phyloP scores from a whole-genome alignment of 2,888 invertebrate species.

The Pocota personata region DNA sequence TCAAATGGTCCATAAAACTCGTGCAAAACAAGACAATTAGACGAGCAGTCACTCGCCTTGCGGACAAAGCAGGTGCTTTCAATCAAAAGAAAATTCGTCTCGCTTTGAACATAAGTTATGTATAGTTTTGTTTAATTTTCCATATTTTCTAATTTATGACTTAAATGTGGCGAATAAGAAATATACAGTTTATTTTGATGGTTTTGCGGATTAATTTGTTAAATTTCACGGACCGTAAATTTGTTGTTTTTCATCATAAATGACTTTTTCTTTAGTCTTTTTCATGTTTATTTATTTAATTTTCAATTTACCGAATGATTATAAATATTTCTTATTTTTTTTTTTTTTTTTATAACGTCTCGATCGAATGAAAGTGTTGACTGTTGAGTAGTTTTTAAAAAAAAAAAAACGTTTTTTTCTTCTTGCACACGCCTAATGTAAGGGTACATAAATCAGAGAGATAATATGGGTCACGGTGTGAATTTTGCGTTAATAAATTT shows the following conservation, averaged over 20 bases:
- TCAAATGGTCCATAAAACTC: conserved; percentile 23
- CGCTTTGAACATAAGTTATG: conserved; percentile 18
- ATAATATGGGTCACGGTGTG: conserved; percentile 38
- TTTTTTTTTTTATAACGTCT: neutral
- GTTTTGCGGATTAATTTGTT: conserved; percentile 46
- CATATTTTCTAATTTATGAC: conserved; percentile 55
- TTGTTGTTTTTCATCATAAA: conserved; percentile 3
- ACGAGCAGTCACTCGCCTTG: neutral
- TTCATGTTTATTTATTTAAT: neutral
- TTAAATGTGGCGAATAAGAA: conserved; percentile 25
- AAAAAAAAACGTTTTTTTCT: neutral
- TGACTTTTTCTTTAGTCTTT: neutral
- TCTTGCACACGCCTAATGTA: conserved; percentile 7
- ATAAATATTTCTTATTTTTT: conserved; percentile 18
- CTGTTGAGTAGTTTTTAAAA: conserved; percentile 10
- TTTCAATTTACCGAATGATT: conserved; percentile 18
- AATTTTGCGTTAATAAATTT: conserved; percentile 21
- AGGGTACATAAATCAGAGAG: conserved; percentile 18
- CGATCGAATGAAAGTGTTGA: conserved; percentile 8
- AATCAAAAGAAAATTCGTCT: conserved; percentile 59
- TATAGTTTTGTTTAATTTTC: conserved; percentile 77
- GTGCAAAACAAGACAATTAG: conserved; percentile 20
- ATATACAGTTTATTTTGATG: conserved; percentile 33
- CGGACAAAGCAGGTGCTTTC: conserved; percentile 31
- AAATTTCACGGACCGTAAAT: conserved; percentile 25